Conservation (phyloP, 2,113 vertebrate genomes). For the Oceanites oceanicus region DNA sequence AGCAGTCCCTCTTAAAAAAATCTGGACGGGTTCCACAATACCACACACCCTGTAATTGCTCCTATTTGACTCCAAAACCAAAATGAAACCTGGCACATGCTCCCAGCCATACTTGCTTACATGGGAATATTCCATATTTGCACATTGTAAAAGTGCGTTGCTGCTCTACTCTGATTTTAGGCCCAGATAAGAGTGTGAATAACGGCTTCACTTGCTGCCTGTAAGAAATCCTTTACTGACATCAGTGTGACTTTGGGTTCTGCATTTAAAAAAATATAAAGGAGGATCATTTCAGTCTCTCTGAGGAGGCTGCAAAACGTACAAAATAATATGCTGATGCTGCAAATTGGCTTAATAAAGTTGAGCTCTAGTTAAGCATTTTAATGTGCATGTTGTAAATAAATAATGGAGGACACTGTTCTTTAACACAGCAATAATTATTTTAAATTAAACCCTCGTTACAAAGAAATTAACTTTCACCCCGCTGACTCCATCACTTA, state of each 20-base stretch:
- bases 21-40: slow-evolving; percentile 81
- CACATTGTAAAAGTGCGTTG: slow-evolving; percentile 25
- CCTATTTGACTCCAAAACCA: slow-evolving; percentile 77
- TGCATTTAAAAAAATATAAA: background rate
- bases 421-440: background rate
- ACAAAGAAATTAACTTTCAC: background rate
- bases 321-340: background rate
- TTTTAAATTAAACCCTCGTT: background rate
- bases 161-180: slow-evolving; percentile 74
- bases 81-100: slow-evolving; percentile 77
- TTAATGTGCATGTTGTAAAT: background rate
- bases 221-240: slow-evolving; percentile 35
- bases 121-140: slow-evolving; percentile 57
- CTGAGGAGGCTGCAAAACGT: background rate
- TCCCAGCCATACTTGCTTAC: slow-evolving; percentile 38
- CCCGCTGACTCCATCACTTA: background rate
- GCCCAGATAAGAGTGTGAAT: slow-evolving; percentile 62
- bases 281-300: background rate
- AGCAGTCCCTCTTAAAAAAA: slow-evolving; percentile 78
- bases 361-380: background rate
- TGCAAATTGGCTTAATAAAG: background rate
- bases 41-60: slow-evolving; percentile 81
- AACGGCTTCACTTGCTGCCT: slow-evolving; percentile 33
- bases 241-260: background rate
- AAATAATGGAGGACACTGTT: background rate